These are phyloP conservation scores for Folsomia candida DNA, from an alignment of 2,888 invertebrate genomes.

Conservation along the genomic window DNA sequence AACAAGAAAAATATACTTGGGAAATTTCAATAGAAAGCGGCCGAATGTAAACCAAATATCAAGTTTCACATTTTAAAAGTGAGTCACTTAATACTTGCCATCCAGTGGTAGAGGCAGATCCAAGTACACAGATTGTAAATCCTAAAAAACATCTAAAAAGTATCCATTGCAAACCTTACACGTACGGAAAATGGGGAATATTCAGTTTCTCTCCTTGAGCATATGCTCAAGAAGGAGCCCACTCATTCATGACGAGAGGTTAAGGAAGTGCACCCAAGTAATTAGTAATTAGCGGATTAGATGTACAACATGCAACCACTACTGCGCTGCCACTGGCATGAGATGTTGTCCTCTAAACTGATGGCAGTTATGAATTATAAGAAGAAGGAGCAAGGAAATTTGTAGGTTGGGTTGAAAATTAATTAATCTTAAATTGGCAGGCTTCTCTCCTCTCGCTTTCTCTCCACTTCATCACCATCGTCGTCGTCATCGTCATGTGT, in stretches of 20 bases:
- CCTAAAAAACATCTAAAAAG: no score
- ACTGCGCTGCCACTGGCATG: not conserved
- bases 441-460: no score
- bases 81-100: no score
- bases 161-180: no score
- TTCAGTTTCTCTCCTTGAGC: no score
- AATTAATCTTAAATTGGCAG: slow-evolving; percentile 1
- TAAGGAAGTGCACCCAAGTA: not conserved
- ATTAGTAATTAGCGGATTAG: not conserved
- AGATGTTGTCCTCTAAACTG: not conserved
- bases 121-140: no score
- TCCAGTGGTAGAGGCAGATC: no score
- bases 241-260: no score
- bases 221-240: not conserved
- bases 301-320: not conserved
- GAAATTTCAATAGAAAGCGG: not conserved
- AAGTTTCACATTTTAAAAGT: not conserved
- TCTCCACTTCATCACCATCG: no score
- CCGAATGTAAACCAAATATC: not conserved
- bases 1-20: not conserved
- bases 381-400: not conserved
- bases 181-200: no score
- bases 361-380: not conserved
- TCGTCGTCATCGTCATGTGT: no score
- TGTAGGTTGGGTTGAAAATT: not conserved